phyloP scores from a whole-genome alignment of 2,797 vertebrate species.

The Cephalopachus bancanus region DNA sequence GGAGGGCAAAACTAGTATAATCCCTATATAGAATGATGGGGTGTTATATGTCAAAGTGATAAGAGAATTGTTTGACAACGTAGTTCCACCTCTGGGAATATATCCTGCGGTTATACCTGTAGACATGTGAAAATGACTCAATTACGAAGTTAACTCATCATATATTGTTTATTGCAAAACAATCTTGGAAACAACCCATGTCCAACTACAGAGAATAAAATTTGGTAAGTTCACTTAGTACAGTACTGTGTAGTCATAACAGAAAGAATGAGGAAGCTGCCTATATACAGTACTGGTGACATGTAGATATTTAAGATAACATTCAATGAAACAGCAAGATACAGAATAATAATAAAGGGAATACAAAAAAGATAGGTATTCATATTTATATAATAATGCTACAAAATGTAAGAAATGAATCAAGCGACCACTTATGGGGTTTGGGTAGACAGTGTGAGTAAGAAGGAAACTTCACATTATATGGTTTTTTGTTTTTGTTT shows the following conservation, averaged over 20 bases:
- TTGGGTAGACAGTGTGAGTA: background rate
- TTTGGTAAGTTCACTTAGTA: background rate
- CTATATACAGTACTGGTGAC: background rate
- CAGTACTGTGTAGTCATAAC: background rate
- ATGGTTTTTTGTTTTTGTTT: no score
- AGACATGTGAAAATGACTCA: background rate
- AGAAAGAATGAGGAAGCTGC: constrained; percentile 40
- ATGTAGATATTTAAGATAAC: background rate
- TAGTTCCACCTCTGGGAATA: background rate
- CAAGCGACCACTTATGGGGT: background rate
- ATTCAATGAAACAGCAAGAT: background rate
- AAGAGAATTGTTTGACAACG: background rate
- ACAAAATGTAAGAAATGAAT: background rate
- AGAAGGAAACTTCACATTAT: background rate
- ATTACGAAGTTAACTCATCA: background rate
- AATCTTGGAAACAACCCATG: background rate
- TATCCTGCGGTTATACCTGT: background rate
- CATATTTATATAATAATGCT: background rate
- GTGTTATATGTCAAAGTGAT: background rate
- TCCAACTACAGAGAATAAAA: background rate
- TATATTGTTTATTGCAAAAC: background rate
- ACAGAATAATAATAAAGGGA: background rate
- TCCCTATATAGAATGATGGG: background rate
- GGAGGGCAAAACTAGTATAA: background rate
- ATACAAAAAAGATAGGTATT: background rate